A percentile compares a stretch with the other conserved stretches of the same genome.
phyloP scores from a whole-genome alignment of 2,113 vertebrate species.

The Sprattus sprattus region DNA sequence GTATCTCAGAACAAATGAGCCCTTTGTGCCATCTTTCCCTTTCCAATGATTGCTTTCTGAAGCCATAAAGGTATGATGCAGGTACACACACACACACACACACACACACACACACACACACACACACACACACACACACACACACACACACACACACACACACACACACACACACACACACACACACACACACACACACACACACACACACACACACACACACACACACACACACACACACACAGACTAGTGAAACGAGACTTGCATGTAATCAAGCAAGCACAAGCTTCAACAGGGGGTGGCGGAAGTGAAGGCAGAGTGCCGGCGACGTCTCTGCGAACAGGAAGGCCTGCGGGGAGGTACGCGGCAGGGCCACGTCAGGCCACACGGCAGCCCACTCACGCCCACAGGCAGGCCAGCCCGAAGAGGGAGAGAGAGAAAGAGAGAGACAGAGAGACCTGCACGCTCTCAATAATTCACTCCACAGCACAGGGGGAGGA shows the following conservation, averaged over 20 bases:
- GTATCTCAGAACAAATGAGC: not conserved
- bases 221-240: too few species aligned
- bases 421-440: not conserved
- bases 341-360: conserved; percentile 12
- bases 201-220: too few species aligned
- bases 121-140: too few species aligned
- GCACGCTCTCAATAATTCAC: not conserved
- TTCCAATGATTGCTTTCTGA: not conserved
- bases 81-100: not conserved
- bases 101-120: too few species aligned
- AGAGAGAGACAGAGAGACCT: not conserved
- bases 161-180: too few species aligned
- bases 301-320: not conserved
- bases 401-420: not conserved
- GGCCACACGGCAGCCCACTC: not conserved
- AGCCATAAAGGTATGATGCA: not conserved
- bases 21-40: not conserved
- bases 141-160: too few species aligned
- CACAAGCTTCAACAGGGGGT: not conserved
- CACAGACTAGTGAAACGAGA: not conserved
- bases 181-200: too few species aligned
- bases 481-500: not conserved
- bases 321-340: not conserved
- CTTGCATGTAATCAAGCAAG: not conserved
- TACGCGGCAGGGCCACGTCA: not conserved